Evolutionary conservation across 2,113 vertebrate species (phyloP).

Genomic region (Mystacornis crossleyi): DNA sequence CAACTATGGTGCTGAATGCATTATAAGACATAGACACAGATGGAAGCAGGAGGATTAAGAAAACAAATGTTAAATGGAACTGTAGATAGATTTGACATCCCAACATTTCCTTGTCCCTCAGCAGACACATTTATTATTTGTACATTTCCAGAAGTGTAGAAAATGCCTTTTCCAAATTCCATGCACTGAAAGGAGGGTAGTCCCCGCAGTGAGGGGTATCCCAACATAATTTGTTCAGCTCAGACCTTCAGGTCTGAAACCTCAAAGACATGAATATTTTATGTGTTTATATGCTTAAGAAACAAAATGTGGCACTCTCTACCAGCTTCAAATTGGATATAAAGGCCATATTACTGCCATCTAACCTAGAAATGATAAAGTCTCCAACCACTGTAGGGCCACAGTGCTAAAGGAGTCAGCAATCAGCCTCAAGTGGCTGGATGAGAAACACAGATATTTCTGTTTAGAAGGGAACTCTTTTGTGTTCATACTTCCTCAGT

Average conservation of each 20-base stretch:
- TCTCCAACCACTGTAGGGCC: neutral
- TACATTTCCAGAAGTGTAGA: neutral
- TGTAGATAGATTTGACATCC: slow-evolving; percentile 13
- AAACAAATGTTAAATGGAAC: neutral
- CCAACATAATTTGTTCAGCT: neutral
- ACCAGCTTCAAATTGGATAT: neutral
- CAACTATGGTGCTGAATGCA: accelerated
- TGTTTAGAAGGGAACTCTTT: neutral
- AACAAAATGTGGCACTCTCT: neutral
- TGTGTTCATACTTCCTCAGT: neutral
- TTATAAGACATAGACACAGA: neutral
- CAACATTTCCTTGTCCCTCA: slow-evolving; percentile 15
- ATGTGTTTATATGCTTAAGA: neutral
- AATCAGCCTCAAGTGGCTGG: neutral
- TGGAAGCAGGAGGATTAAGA: neutral
- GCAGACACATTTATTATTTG: slow-evolving; percentile 5
- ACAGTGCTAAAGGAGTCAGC: neutral
- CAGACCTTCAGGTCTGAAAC: neutral
- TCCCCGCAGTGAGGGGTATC: neutral
- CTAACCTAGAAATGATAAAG: neutral
- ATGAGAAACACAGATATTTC: neutral
- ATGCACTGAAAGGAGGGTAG: neutral
- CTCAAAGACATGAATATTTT: neutral
- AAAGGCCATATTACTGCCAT: neutral
- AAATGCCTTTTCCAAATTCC: neutral